phyloP scores from a whole-genome alignment of 2,113 vertebrate species.

The Emydocephalus ijimae region DNA sequence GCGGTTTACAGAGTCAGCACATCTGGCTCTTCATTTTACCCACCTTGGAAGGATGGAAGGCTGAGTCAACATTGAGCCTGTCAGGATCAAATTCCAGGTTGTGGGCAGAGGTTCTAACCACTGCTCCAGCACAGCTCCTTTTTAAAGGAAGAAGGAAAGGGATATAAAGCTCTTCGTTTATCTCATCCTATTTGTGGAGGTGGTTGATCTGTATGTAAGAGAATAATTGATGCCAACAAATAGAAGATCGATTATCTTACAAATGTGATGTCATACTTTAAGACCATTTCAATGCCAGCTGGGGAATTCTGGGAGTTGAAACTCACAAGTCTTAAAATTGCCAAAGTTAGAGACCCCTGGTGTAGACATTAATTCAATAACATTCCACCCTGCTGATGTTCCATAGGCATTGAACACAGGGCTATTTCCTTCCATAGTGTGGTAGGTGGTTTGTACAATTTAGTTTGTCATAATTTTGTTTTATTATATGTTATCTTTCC shows the following conservation, averaged over 20 bases:
- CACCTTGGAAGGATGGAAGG: background rate
- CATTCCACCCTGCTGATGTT: background rate
- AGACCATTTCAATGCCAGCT: background rate
- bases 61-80: background rate
- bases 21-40: background rate
- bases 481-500: background rate
- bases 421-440: background rate
- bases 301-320: background rate
- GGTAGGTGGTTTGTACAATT: background rate
- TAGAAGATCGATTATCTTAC: background rate
- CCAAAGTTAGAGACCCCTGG: background rate
- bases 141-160: background rate
- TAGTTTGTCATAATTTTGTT: background rate
- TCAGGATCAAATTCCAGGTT: background rate
- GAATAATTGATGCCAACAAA: background rate
- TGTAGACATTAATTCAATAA: background rate
- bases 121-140: background rate
- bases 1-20: background rate
- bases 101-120: background rate
- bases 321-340: background rate
- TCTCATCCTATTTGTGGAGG: background rate
- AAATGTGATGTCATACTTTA: background rate
- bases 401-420: background rate
- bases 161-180: background rate
- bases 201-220: background rate